These are phyloP conservation scores for Caenorhabditis uteleia DNA, from an alignment of 2,888 invertebrate genomes.

Conservation along the genomic window DNA sequence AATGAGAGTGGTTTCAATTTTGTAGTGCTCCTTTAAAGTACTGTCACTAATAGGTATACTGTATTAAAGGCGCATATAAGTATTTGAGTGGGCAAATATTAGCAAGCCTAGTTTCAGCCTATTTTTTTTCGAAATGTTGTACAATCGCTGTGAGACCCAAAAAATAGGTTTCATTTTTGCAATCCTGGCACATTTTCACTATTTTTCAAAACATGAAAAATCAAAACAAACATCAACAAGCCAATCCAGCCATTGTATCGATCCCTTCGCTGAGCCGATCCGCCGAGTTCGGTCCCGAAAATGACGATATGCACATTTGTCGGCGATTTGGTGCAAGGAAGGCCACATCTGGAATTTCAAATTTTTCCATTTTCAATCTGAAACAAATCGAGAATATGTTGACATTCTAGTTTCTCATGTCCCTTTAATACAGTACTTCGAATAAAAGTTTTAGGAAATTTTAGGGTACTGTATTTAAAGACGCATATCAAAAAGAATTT, in stretches of 20 bases:
- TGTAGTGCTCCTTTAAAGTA: too few species aligned
- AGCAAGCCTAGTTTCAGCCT: too few species aligned
- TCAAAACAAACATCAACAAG: constrained; percentile 22
- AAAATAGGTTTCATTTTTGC: background rate
- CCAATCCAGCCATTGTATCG: constrained; percentile 30
- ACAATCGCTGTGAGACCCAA: background rate
- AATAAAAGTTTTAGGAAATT: too few species aligned
- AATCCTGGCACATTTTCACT: background rate
- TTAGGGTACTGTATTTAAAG: too few species aligned
- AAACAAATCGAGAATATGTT: too few species aligned
- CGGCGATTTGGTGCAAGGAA: constrained; percentile 21
- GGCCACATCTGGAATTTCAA: constrained; percentile 28
- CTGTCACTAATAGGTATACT: too few species aligned
- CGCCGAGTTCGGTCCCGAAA: constrained; percentile 16
- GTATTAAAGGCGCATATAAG: too few species aligned
- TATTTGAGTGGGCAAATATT: background rate
- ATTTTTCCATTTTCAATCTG: background rate
- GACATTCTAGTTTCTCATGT: too few species aligned
- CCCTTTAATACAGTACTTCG: too few species aligned
- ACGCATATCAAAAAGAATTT: too few species aligned
- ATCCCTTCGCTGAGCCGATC: constrained; percentile 16
- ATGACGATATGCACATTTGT: constrained; percentile 25
- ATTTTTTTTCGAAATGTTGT: background rate
- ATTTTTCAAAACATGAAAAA: background rate
- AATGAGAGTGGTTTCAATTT: too few species aligned